Conservation (phyloP, 2,888 invertebrate genomes). For the Tethea ocularis region DNA sequence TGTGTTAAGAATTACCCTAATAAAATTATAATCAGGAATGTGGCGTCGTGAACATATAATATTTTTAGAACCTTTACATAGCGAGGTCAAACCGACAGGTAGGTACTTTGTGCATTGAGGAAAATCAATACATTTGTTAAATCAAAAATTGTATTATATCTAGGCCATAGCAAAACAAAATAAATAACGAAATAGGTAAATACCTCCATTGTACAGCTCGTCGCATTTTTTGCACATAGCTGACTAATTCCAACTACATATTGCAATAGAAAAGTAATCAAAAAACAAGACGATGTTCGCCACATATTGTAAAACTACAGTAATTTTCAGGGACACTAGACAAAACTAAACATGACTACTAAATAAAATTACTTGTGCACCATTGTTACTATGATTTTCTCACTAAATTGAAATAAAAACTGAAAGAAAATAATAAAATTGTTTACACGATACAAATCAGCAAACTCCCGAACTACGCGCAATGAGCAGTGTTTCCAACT, state of each 20-base stretch:
- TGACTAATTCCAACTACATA: conserved; percentile 51
- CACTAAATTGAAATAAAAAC: conserved; percentile 29
- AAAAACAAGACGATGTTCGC: conserved; percentile 47
- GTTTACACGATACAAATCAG: conserved; percentile 29
- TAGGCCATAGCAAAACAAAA: not conserved
- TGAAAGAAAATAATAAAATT: conserved; percentile 37
- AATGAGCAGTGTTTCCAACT: not conserved
- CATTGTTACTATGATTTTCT: conserved; percentile 24
- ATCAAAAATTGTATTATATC: not conserved
- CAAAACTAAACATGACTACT: conserved; percentile 29
- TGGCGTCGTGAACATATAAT: not conserved
- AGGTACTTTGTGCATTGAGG: not conserved
- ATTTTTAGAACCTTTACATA: not conserved
- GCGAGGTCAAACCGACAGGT: not conserved
- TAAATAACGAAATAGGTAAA: not conserved
- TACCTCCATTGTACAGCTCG: conserved; percentile 73
- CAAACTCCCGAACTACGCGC: conserved; percentile 3
- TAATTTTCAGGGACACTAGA: conserved; percentile 15
- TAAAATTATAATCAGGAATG: too few relatives aligned
- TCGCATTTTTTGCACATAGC: conserved; percentile 57
- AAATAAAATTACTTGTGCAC: conserved; percentile 15
- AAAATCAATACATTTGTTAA: conserved; percentile 7
- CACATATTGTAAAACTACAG: conserved; percentile 39
- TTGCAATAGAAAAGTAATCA: conserved; percentile 49
- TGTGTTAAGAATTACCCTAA: too few relatives aligned